Evolutionary conservation across 2,888 invertebrate genomes (phyloP), one percentile per base, ranked within the genome.

Genomic region (Therioaphis trifolii): DNA sequence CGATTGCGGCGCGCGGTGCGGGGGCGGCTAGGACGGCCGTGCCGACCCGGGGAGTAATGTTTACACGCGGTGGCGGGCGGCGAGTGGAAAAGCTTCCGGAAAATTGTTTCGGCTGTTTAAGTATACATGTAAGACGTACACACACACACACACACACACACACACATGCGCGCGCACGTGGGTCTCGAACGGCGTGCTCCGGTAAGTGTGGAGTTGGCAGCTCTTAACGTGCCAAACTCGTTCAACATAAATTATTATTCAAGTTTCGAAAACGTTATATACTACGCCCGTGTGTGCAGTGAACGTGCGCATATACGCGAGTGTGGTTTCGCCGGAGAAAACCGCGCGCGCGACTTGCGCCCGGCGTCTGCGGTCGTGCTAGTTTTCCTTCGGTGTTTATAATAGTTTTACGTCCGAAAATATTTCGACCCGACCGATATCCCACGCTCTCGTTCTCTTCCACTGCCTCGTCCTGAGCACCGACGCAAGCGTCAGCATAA

Each of bases 171-270:
- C 63, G 49, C 52, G 2, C 43, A n/a, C 29, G 2, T 15, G 21
- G 12, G 52, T 74, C 74, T 49, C 55, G 74, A 35, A 55, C 14
- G 52, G 21, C 21, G 49, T 14, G 49, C 21, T 18, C 27, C 79
- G 61, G 69, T 69, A 69, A 71, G 80, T 82, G 80, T 82, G 80
- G 72, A 82, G 72, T 72, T 82, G 80, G 80, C 80, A 82, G 80
- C 80, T 82, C 72, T 72, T 82, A 82, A 82, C 80, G 80, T 63
- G 80, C 80, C 80, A 72, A 82, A 82, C 80, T 82, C 80, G 80
- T 82, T 82, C 80, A 72, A 82, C 80, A 72, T 82, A 82, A 82
- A 82, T 82, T 82, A 82, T 82, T 82, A 82, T 82, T 72, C 72
- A 82, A 82, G 80, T 82, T 82, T 72, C 46, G 80, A 63, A 80